A percentile compares a stretch with the other conserved stretches of the same genome.
phyloP scores from a whole-genome alignment of 2,888 invertebrate genomes.

The Dione vanillae region DNA sequence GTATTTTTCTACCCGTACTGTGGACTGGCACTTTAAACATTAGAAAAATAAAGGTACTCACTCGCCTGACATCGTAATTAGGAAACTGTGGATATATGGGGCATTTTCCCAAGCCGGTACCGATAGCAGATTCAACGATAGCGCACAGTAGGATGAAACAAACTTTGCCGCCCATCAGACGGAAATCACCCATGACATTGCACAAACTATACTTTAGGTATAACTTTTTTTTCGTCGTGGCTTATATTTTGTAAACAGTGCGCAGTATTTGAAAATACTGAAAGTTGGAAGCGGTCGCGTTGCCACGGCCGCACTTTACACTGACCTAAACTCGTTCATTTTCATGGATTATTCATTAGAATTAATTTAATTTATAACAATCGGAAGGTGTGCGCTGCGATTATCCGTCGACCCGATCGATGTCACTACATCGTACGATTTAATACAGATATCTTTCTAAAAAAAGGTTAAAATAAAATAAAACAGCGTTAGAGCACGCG shows the following conservation, averaged over 20 bases:
- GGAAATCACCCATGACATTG: constrained; percentile 71
- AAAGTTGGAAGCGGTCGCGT: constrained; percentile 27
- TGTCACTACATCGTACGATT: neutral
- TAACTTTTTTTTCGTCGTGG: constrained; percentile 25
- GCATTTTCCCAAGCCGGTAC: constrained; percentile 87
- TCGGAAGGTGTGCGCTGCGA: constrained; percentile 38
- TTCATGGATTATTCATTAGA: constrained; percentile 51
- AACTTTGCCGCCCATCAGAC: constrained; percentile 57
- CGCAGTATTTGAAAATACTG: constrained; percentile 46
- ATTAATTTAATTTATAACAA: constrained; percentile 36
- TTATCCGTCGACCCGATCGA: constrained; percentile 14
- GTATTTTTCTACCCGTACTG: too few relatives aligned
- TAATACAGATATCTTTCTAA: neutral
- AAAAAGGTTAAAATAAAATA: neutral
- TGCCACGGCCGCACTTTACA: constrained; percentile 46
- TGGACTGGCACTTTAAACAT: too few relatives aligned
- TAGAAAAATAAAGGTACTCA: constrained; percentile 70
- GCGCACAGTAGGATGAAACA: constrained; percentile 60
- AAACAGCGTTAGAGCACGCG: too few relatives aligned
- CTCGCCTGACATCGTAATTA: constrained; percentile 86
- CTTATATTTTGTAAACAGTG: constrained; percentile 48
- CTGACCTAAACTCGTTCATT: constrained; percentile 47
- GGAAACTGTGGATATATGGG: constrained; percentile 87
- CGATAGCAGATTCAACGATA: constrained; percentile 57
- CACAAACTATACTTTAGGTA: constrained; percentile 38